Evolutionary conservation across 2,797 vertebrate genomes (phyloP).

Genomic region (Siniperca scherzeri): DNA sequence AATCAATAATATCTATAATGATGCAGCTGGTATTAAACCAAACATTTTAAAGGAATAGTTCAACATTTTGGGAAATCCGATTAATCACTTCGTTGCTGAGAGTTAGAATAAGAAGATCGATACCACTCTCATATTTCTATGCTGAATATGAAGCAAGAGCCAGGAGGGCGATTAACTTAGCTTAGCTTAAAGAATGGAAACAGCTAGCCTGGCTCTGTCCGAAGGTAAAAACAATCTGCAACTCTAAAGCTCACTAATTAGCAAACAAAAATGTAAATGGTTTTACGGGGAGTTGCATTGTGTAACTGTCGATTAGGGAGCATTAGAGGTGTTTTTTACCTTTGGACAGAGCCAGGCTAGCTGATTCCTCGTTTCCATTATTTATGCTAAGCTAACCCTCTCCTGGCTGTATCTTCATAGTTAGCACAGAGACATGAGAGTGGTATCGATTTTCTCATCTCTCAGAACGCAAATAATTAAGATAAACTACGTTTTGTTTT

Average conservation of each 20-base stretch:
- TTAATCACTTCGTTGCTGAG: neutral
- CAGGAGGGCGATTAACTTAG: neutral
- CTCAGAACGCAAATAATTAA: neutral
- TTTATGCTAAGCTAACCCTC: neutral
- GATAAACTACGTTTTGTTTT: neutral
- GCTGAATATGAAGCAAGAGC: neutral
- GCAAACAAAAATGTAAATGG: neutral
- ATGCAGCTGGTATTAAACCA: slow-evolving; percentile 6
- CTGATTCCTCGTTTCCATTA: neutral
- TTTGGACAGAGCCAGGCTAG: neutral
- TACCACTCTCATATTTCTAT: no score
- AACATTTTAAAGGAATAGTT: neutral
- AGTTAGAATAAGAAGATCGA: neutral
- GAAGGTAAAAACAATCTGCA: neutral
- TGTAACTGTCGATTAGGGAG: neutral
- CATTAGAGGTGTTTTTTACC: neutral
- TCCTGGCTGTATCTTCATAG: neutral
- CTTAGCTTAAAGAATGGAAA: neutral
- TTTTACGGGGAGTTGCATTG: no score
- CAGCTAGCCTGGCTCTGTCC: neutral
- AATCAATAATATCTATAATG: neutral
- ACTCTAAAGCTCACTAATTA: neutral
- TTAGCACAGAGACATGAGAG: neutral
- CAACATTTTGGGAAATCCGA: neutral
- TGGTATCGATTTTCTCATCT: neutral